Conservation (phyloP, 2,888 invertebrate species). For the Drosophila recens region DNA sequence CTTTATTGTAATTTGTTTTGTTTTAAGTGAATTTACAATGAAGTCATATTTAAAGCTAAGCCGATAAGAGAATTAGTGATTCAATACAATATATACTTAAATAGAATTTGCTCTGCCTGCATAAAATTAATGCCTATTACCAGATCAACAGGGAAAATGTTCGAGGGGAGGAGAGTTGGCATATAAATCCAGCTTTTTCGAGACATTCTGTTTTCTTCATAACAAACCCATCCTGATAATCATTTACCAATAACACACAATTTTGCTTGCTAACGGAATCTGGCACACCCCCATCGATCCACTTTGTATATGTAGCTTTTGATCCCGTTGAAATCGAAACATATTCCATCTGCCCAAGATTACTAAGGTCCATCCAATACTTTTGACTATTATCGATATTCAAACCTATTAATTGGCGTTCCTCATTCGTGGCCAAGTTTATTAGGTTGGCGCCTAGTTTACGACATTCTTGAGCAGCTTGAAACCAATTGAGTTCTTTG, state of each 20-base stretch:
- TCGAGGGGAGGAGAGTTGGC: conserved; percentile 28
- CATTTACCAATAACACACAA: conserved; percentile 28
- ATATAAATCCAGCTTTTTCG: conserved; percentile 25
- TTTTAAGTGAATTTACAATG: not conserved
- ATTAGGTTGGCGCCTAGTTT: conserved; percentile 26
- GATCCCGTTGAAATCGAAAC: conserved; percentile 37
- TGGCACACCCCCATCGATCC: conserved; percentile 1
- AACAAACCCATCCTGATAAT: conserved; percentile 24
- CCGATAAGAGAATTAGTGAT: not conserved
- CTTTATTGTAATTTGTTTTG: too few species aligned
- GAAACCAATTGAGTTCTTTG: conserved; percentile 36
- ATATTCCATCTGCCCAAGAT: conserved; percentile 38
- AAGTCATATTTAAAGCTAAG: not conserved
- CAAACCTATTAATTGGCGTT: conserved; percentile 9
- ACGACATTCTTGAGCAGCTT: conserved; percentile 46
- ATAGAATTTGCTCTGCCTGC: not conserved
- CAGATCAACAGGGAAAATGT: conserved; percentile 44
- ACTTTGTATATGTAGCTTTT: conserved; percentile 8
- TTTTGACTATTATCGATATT: conserved; percentile 8
- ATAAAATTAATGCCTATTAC: conserved; percentile 3
- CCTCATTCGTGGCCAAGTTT: conserved; percentile 13
- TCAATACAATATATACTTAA: not conserved
- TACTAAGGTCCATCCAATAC: conserved; percentile 46
- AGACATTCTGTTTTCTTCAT: conserved; percentile 30
- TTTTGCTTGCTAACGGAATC: not conserved